Percentiles rank a stretch among this genome's conserved stretches.
Conservation (phyloP, 2,113 vertebrate species). For the Drymodes brunneopygia region DNA sequence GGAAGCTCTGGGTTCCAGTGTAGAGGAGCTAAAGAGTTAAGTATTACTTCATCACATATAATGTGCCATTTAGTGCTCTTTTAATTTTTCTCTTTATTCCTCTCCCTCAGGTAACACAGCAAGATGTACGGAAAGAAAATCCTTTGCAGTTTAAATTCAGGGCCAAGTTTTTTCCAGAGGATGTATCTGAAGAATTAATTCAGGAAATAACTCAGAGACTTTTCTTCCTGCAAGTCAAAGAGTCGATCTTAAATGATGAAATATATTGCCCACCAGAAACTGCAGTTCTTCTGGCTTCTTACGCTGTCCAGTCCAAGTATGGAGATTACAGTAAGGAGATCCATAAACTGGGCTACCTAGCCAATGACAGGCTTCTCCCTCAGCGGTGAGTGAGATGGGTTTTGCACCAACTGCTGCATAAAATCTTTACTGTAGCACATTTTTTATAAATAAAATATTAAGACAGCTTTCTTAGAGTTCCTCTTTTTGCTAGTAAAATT, state of each 20-base stretch:
- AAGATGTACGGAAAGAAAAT: constrained; percentile 97
- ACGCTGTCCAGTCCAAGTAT: constrained; percentile 94
- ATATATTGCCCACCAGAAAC: constrained; percentile 99
- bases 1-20: not conserved
- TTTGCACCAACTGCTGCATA: not conserved
- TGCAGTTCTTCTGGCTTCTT: constrained; percentile 92
- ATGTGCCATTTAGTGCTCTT: not conserved
- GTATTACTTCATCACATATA: not conserved
- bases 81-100: constrained; percentile 10
- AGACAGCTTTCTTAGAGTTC: not conserved
- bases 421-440: not conserved
- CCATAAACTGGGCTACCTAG: constrained; percentile 90
- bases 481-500: not conserved
- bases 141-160: constrained; percentile 96
- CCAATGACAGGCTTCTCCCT: constrained; percentile 91
- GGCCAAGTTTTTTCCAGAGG: constrained; percentile 97
- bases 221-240: constrained; percentile 98
- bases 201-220: constrained; percentile 98
- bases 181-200: constrained; percentile 96
- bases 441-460: not conserved
- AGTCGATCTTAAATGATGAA: constrained; percentile 95
- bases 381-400: constrained; percentile 82
- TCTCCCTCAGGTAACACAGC: constrained; percentile 85
- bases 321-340: constrained; percentile 90
- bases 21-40: not conserved